These are phyloP conservation scores for Clitarchus hookeri DNA, from an alignment of 2,888 invertebrate genomes.

Conservation along the genomic window DNA sequence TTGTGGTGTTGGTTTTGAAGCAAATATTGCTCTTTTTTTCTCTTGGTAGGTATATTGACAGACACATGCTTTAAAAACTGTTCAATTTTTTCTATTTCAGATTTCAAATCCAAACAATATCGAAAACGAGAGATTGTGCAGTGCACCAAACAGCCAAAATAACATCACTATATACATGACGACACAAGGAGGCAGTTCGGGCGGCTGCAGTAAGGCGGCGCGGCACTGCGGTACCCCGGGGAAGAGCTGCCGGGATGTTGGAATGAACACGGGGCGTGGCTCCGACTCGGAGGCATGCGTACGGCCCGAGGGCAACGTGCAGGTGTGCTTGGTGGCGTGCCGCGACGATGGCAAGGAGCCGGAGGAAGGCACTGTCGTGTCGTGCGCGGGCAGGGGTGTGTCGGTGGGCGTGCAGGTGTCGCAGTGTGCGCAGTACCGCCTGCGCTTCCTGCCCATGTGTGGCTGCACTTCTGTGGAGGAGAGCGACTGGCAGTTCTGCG, in stretches of 20 bases:
- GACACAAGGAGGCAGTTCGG: slow-evolving; percentile 33
- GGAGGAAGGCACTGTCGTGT: neutral
- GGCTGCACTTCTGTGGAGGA: slow-evolving; percentile 19
- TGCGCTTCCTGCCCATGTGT: slow-evolving; percentile 61
- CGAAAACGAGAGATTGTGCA: neutral
- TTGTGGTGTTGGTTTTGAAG: neutral
- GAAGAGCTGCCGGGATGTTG: neutral
- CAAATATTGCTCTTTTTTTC: neutral
- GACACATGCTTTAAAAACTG: neutral
- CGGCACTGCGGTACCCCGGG: slow-evolving; percentile 46
- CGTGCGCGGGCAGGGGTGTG: slow-evolving; percentile 5
- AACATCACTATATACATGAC: slow-evolving; percentile 27
- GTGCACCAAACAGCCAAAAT: neutral
- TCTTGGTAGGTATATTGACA: too few species aligned
- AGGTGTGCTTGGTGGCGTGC: slow-evolving; percentile 39
- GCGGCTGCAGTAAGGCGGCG: slow-evolving; percentile 41
- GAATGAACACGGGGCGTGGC: neutral
- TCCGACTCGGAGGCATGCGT: slow-evolving; percentile 30
- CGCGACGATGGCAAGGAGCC: slow-evolving; percentile 39
- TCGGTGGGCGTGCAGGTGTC: slow-evolving; percentile 55
- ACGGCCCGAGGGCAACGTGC: slow-evolving; percentile 42
- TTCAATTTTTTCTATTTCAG: neutral
- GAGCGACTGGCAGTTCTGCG: slow-evolving; percentile 28
- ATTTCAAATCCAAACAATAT: neutral
- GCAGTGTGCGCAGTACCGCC: slow-evolving; percentile 58